Evolutionary conservation across 2,888 invertebrate genomes (phyloP), one percentile per base, ranked within the genome.

Genomic region (Melikaiella ostensackeni): DNA sequence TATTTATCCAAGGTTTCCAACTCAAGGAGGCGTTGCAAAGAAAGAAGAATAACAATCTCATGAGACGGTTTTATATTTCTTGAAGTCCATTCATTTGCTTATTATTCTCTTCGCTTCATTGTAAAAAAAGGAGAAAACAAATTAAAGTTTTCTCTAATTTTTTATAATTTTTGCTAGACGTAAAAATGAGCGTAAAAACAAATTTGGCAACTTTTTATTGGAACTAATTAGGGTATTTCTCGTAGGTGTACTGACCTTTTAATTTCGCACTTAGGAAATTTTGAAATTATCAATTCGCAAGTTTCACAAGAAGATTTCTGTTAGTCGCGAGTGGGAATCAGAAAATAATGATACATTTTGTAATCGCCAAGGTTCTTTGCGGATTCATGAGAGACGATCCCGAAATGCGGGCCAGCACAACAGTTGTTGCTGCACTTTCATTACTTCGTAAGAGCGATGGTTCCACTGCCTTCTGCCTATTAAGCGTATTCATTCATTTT

Each of bases 261-360:
- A 19, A 66, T 50, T 66, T 66, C 19, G 46, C 19, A 21, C 21
- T 21, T 35, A 4, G 27, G 11, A 42, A 27, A 4, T 42, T 46
- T 24, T 21, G 0, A 5, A 57, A 24, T 59, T 4, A 50, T 50
- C 27, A 66, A 50, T 27, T 66, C 30, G 19, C 27, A 50, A 66
- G 46, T 66, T 66, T n/a, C 42, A 27, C n/a, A 66, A 50, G 27
- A 27, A 46, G 27, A 7, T 59, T 6, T 27, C 13, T 59, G 16
- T 59, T 59, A 27, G 27, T 59, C 42, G 8, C 19, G 46, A 66
- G 19, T 66, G 46, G 9, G n/a, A 50, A 50, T 19, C 46, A 46
- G 66, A 66, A 46, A 66, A 66, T 66, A 66, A 66, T 66, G 66
- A 50, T 46, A 30, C 66, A 66, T 66, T 66, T 66, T 66, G 66